Evolutionary conservation across 2,888 invertebrate genomes (phyloP), one percentile per base, ranked within the genome.

Genomic region (Sepiola atlantica): DNA sequence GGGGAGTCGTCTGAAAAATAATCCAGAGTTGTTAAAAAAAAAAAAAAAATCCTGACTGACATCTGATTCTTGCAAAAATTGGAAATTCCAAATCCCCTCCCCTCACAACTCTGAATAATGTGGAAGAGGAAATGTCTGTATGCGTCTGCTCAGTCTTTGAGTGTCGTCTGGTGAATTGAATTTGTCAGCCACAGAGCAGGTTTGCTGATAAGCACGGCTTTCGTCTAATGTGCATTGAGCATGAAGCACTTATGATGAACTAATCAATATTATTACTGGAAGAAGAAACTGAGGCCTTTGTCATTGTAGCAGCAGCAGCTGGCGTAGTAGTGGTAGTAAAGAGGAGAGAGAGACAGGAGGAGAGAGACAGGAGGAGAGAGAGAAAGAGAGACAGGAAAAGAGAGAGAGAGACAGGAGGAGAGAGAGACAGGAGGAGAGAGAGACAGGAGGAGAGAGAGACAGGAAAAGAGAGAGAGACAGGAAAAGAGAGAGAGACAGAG

Each of bases 241-340:
- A 77, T 77, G 77, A 77, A 32, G 77, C 77, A 77, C 77, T 45
- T 45, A 45, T 45, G 45, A 32, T n/a, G 32, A 77, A 77, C 77
- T 77, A 77, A 77, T 77, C 77, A 77, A 77, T 77, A 77, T 77
- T 77, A 77, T 77, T 77, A 77, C 77, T 77, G 77, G n/a, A 32
- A 77, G n/a, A 32, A 77, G 77, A 77, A 32, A 77, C 32, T n/a
- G n/a, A 77, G 77, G 77, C 32, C 77, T 77, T 77, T 77, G 77
- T 77, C 77, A 77, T 18, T n/a, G 28, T 6, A 28, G 28, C 77
- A 77, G 32, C 77, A n/a, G 77, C 77, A 77, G 77, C 21, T 21
- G 77, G 16, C n/a, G n/a, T 21, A 77, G 77, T 77, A 77, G 77
- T 77, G 16, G 77, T 16, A 14, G 18, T 3, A 21, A 12, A 1